Conservation (phyloP, 1,140 invertebrate genomes). For the Caenorhabditis latens region DNA sequence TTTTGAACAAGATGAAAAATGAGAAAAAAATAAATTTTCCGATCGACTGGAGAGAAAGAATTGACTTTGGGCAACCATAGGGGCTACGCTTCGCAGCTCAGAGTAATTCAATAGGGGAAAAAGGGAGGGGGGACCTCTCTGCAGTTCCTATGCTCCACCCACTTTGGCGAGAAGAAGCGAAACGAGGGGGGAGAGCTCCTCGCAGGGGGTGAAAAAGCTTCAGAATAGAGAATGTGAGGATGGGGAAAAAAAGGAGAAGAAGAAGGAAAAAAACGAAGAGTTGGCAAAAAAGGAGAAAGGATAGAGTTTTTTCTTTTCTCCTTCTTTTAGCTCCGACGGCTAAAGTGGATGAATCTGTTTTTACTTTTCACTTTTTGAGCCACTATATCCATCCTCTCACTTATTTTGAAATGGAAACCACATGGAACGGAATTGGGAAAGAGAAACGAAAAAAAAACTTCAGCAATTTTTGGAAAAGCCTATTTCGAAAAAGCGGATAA, state of each 20-base stretch:
- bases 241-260: neutral
- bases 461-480: too few species aligned
- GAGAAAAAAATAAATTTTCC: neutral
- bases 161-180: conserved; percentile 28
- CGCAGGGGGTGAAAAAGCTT: conserved; percentile 8
- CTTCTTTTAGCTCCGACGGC: neutral
- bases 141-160: conserved; percentile 52
- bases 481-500: too few species aligned
- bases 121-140: neutral
- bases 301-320: neutral
- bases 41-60: conserved; percentile 29
- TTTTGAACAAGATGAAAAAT: neutral
- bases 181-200: neutral
- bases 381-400: neutral
- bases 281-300: neutral
- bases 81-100: conserved; percentile 50
- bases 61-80: conserved; percentile 11
- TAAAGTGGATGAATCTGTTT: conserved; percentile 47
- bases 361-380: conserved; percentile 9
- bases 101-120: conserved; percentile 48
- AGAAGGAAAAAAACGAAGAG: neutral
- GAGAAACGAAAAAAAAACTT: neutral
- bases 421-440: neutral
- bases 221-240: conserved; percentile 39
- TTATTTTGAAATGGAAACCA: neutral